These are phyloP conservation scores for Mionectes macconnelli DNA, from an alignment of 2,113 vertebrate genomes.

Conservation along the genomic window DNA sequence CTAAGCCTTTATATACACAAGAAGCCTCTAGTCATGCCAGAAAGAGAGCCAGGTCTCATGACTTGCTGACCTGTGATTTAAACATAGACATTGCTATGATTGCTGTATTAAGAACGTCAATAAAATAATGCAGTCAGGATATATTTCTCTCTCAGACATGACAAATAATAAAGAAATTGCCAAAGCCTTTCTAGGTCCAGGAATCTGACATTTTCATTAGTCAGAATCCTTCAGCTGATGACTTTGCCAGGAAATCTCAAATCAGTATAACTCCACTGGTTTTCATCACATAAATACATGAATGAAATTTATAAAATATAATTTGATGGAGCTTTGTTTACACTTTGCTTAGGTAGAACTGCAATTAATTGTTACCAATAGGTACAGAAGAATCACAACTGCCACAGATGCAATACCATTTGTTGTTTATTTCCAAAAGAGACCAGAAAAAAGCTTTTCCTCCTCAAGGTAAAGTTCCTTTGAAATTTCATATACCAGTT, in stretches of 20 bases:
- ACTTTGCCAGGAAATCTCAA: constrained; percentile 26
- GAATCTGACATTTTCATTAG: constrained; percentile 18
- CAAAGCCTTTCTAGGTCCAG: neutral
- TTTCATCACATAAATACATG: neutral
- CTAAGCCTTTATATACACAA: constrained; percentile 16
- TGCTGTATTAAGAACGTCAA: neutral
- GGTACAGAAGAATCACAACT: neutral
- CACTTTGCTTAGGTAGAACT: neutral
- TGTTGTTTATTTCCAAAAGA: neutral
- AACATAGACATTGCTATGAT: neutral
- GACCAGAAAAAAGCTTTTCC: neutral
- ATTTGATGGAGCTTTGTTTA: neutral
- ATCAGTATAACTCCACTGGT: neutral
- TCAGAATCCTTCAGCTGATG: neutral
- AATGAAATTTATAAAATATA: neutral
- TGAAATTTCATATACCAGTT: neutral
- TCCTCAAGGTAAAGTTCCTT: neutral
- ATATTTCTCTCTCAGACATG: constrained; percentile 34
- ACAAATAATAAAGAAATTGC: constrained; percentile 33
- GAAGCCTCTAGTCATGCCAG: neutral
- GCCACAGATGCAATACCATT: neutral
- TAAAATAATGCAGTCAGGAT: constrained; percentile 16
- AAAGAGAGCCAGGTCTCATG: constrained; percentile 9
- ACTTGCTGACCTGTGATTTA: constrained; percentile 31
- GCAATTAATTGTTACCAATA: neutral